Base-by-base conservation (phyloP, 2,113 vertebrate species). In the Actenoides lindsayi region DNA sequence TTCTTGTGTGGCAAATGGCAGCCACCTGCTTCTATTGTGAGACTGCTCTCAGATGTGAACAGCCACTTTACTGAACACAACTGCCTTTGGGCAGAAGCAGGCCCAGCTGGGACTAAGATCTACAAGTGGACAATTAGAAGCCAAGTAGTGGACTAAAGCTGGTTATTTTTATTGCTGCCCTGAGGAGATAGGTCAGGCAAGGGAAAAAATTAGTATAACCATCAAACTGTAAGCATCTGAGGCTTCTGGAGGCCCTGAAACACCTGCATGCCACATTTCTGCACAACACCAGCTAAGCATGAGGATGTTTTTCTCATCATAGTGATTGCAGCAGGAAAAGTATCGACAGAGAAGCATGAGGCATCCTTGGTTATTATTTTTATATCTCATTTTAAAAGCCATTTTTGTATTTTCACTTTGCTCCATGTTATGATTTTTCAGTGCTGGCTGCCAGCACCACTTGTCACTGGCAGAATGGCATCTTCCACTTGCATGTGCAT, bases 41-140 rank as follows among this genome's bases (percentile, higher is more conserved):
- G 39, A 42, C 92, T 87, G 80, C 90, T 90, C 2, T 3, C 74
- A 90, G 85, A 90, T 60, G 69, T 25, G 10, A 75, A 0, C 73
- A 70, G 60, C 86, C 90, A 88, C 90, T 96, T 96, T 88, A 60
- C 56, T 71, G 85, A 95, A 16, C 92, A 88, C 92, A 71, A 89
- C 90, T 18, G 96, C 95, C 95, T 90, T 90, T 92, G 88, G 96
- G 96, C 95, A 97, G 92, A 64, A 94, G 86, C 90, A n/a, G 80
- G 44, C 96, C 95, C 96, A 97, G 93, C 96, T 97, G 96, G 92
- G 92, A 92, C 95, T 64, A 3, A 68, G 56, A 83, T 80, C 92
- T 83, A 93, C 92, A 97, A 96, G 93, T 96, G 96, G 94, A 96
- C 96, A 96, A 96, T 96, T 94, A 96, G 88, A 95, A 95, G 88